Base-by-base conservation (phyloP, 2,888 invertebrate genomes). In the Patella ulyssiponensis region DNA sequence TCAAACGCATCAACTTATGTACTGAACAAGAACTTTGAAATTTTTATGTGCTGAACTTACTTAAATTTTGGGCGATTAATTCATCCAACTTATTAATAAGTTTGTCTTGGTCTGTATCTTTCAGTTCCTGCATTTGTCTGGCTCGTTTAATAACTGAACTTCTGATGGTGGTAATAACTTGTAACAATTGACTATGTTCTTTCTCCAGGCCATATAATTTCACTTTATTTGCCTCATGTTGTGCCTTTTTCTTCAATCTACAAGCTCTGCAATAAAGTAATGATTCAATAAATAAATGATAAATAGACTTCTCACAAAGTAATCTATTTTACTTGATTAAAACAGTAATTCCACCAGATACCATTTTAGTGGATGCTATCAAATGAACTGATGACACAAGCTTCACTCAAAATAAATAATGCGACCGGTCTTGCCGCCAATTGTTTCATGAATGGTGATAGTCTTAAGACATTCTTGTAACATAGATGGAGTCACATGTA, bases 201-300 rank as follows among this genome's bases (percentile, higher is more conserved):
- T 95, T 94, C 92, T 98, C 97, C 86, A 99, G 93, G 58, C 98
- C 98, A 90, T 94, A 96, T 3, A 98, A 93, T 93, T 98, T 98
- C 77, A 99, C 95, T 93, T 99, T 99, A 91, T 98, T 98, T 2
- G 99, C 98, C 92, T 99, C 99, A 91, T 99, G 98, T 91, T 98
- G 98, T 5, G 99, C 99, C 93, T 98, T 99, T 92, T 99, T 99
- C 94, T 99, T 99, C 88, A 99, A 93, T 56, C 98, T 94, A 91
- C 98, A 99, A 54, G 98, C 98, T 81, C 98, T 93, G 88, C 20
- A 90, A 82, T 27, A 44, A 44, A 44, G 44, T 44, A 44, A 44
- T 44, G 44, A 44, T 70, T 15, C 51, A 12, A 54, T 56, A 73
- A 12, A n/a, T 12, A 12, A 44, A 71, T 17, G 12, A 23, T 14